Percentiles rank a stretch among this genome's conserved stretches.
phyloP scores from a whole-genome alignment of 2,113 vertebrate genomes.

The Copsychus sechellarum region DNA sequence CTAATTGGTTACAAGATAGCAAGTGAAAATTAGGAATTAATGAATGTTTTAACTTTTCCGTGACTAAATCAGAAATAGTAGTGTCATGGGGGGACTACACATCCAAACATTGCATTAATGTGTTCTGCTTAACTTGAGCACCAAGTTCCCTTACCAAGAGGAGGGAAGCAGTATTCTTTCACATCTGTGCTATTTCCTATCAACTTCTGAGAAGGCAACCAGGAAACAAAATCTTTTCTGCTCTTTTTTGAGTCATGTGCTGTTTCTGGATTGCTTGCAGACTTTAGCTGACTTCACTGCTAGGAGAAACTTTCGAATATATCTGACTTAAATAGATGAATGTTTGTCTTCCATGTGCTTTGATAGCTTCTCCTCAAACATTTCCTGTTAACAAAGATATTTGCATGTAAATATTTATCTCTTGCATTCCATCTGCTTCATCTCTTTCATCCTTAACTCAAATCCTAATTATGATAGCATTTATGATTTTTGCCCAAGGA shows the following conservation, averaged over 20 bases:
- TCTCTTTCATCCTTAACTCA: slow-evolving; percentile 27
- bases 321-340: not conserved
- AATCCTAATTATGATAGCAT: slow-evolving; percentile 8
- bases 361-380: not conserved
- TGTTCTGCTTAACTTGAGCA: not conserved
- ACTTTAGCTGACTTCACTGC: slow-evolving; percentile 1
- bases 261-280: not conserved
- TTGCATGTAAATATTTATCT: slow-evolving; percentile 44
- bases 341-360: not conserved
- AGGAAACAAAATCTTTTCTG: not conserved
- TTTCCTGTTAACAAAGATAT: slow-evolving; percentile 19
- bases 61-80: not conserved
- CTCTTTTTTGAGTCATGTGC: not conserved
- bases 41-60: not conserved
- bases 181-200: not conserved
- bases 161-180: not conserved
- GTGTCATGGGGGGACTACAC: not conserved
- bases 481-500: not conserved
- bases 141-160: not conserved
- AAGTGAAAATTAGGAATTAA: not conserved
- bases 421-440: slow-evolving; percentile 3
- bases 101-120: not conserved
- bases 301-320: slow-evolving; percentile 1
- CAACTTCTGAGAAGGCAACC: not conserved
- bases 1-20: not conserved